A percentile compares a stretch with the other conserved stretches of the same genome.
Conservation (phyloP, 2,888 invertebrate genomes). For the Ptilodon capucinus region DNA sequence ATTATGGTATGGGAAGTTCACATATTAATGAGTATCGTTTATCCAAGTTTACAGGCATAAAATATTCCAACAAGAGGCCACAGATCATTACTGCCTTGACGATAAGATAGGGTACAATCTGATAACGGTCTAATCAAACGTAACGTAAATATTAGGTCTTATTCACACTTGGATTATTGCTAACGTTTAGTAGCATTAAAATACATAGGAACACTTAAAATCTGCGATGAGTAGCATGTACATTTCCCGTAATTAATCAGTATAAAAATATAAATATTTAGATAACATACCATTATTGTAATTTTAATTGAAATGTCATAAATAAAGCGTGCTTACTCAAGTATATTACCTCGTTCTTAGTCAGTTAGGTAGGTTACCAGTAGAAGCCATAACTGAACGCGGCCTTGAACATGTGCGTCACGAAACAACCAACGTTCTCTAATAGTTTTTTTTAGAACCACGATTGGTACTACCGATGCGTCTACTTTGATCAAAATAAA, state of each 20-base stretch:
- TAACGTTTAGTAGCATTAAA: too few relatives aligned
- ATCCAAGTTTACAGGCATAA: neutral
- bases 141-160: neutral
- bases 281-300: too few relatives aligned
- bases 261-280: too few relatives aligned
- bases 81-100: slow-evolving; percentile 1
- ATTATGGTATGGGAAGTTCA: too few relatives aligned
- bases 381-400: slow-evolving; percentile 32
- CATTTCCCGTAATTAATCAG: too few relatives aligned
- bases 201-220: too few relatives aligned
- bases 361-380: too few relatives aligned
- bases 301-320: too few relatives aligned
- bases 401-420: slow-evolving; percentile 36
- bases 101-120: slow-evolving; percentile 6
- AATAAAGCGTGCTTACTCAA: neutral
- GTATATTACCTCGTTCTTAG: neutral
- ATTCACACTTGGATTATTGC: too few relatives aligned
- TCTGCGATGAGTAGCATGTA: too few relatives aligned
- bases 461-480: slow-evolving; percentile 2
- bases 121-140: slow-evolving; percentile 4
- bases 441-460: slow-evolving; percentile 22
- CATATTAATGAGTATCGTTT: neutral
- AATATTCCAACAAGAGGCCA: neutral
- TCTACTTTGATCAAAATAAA: neutral
- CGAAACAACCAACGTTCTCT: slow-evolving; percentile 9